Evolutionary conservation across 2,797 vertebrate species (phyloP).

Genomic region (Taenioides sp.): DNA sequence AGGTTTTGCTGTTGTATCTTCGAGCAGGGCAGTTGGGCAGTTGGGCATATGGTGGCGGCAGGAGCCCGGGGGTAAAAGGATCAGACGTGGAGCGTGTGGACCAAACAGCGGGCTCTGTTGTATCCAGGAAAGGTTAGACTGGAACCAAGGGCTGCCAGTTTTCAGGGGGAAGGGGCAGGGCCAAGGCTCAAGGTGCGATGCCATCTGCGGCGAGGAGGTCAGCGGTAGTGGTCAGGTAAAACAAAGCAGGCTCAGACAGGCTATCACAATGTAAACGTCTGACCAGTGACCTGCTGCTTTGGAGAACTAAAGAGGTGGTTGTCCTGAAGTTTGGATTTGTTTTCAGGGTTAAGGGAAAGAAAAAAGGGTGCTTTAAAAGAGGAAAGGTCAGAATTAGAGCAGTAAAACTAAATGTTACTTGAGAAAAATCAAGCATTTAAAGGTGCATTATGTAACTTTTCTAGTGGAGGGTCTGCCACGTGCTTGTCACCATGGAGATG

Average conservation of each 20-base stretch:
- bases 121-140: constrained; percentile 68
- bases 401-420: not conserved
- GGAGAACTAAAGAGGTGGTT: not conserved
- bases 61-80: constrained; percentile 61
- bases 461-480: no score
- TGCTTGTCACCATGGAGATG: no score
- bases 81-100: constrained; percentile 65
- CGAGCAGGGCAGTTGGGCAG: constrained; percentile 18
- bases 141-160: constrained; percentile 65
- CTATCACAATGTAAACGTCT: constrained; percentile 20
- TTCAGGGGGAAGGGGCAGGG: constrained; percentile 56
- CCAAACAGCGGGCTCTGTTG: constrained; percentile 71
- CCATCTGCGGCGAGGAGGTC: constrained; percentile 68
- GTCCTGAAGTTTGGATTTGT: not conserved
- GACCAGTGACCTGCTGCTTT: constrained; percentile 40
- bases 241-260: constrained; percentile 44
- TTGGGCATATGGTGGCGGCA: constrained; percentile 69
- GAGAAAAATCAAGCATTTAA: no score
- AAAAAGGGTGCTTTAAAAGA: not conserved
- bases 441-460: no score
- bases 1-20: constrained; percentile 40
- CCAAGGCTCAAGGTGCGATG: constrained; percentile 52
- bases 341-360: not conserved
- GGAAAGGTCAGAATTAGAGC: not conserved
- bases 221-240: constrained; percentile 44